phyloP scores from a whole-genome alignment of 2,888 invertebrate genomes.

The Phortica okadai region DNA sequence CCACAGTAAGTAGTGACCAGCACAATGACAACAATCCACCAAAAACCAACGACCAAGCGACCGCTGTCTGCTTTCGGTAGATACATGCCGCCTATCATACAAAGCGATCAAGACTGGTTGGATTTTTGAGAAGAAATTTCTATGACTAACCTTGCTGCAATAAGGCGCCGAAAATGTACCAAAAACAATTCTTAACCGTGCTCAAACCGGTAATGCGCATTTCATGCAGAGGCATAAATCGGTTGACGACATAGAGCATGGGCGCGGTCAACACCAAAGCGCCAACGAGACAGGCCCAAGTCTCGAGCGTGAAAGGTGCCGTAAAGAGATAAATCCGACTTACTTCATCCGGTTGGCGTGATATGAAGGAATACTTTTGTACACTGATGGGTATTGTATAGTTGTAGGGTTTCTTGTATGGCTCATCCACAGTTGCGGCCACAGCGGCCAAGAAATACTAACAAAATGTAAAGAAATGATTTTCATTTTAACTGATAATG shows the following conservation, averaged over 20 bases:
- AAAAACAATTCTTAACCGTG: constrained; percentile 75
- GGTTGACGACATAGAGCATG: constrained; percentile 84
- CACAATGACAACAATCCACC: constrained; percentile 94
- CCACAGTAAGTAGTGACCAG: constrained; percentile 95
- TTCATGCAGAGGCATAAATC: constrained; percentile 79
- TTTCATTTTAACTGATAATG: not conserved
- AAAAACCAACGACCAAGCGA: constrained; percentile 89
- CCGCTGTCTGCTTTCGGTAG: constrained; percentile 91
- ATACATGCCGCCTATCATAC: constrained; percentile 86
- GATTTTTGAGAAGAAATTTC: constrained; percentile 1
- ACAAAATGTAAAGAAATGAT: not conserved
- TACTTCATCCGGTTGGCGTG: constrained; percentile 86
- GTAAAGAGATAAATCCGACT: constrained; percentile 90
- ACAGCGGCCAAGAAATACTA: constrained; percentile 71
- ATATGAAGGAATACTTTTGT: constrained; percentile 87
- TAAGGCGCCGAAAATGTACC: constrained; percentile 92
- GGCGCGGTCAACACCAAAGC: constrained; percentile 88
- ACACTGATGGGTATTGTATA: constrained; percentile 88
- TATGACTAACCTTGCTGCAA: constrained; percentile 87
- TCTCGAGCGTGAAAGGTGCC: constrained; percentile 88
- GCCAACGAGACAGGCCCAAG: constrained; percentile 88
- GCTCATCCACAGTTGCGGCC: constrained; percentile 73
- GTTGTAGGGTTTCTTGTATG: constrained; percentile 79
- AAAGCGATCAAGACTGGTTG: not conserved
- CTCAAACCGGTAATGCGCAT: constrained; percentile 77